Conservation (phyloP, 2,113 vertebrate genomes). For the Candoia aspera region DNA sequence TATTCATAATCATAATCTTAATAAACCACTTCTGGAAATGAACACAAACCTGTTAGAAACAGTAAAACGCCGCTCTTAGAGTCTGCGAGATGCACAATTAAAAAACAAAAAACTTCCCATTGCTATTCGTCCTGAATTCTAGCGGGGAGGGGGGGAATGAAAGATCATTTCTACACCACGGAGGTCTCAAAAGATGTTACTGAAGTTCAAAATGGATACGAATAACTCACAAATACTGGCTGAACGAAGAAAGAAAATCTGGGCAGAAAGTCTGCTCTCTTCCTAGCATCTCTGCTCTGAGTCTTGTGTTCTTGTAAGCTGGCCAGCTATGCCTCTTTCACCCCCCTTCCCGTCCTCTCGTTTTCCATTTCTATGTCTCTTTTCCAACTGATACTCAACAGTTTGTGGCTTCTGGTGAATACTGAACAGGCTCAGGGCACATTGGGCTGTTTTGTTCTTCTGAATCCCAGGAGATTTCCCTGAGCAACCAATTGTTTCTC, state of each 20-base stretch:
- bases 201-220: not conserved
- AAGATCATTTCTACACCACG: too few relatives aligned
- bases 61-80: conserved; percentile 8
- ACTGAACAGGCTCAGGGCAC: not conserved
- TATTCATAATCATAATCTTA: not conserved
- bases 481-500: not conserved
- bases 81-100: not conserved
- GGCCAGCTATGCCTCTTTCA: not conserved
- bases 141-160: not conserved
- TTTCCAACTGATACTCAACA: not conserved
- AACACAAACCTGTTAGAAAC: conserved; percentile 51
- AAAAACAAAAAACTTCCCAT: not conserved
- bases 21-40: conserved; percentile 55
- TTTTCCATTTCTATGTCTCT: not conserved
- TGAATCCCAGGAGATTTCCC: not conserved
- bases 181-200: not conserved
- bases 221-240: not conserved
- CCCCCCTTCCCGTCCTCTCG: not conserved
- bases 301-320: not conserved
- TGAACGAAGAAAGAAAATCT: not conserved
- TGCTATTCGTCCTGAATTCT: not conserved
- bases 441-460: not conserved
- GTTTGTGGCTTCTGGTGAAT: not conserved
- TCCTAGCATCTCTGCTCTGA: not conserved
- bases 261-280: not conserved